Evolutionary conservation across 2,888 invertebrate species (phyloP).

Genomic region (Limnephilus auricula): DNA sequence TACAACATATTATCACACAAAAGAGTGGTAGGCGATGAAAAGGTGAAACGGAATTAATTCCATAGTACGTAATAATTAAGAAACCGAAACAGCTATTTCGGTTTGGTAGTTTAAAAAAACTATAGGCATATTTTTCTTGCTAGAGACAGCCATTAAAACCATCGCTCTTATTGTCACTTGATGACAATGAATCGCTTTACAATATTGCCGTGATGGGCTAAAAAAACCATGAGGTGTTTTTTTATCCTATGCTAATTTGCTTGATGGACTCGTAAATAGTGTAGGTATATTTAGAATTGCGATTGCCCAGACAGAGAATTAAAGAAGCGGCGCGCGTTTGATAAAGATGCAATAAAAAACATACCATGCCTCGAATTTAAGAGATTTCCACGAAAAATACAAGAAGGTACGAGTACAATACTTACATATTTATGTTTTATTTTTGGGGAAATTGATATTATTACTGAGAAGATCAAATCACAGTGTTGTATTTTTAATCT

Average conservation of each 20-base stretch:
- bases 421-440: too few species aligned
- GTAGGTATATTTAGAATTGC: neutral
- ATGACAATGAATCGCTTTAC: too few species aligned
- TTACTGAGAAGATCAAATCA: neutral
- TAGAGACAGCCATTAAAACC: neutral
- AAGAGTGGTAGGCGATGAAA: neutral
- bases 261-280: neutral
- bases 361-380: neutral
- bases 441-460: neutral
- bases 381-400: neutral
- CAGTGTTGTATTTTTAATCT: neutral
- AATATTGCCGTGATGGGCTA: neutral
- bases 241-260: neutral
- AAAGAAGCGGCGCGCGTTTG: too few species aligned
- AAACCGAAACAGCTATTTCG: neutral
- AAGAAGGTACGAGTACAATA: too few species aligned
- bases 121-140: neutral
- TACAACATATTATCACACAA: neutral
- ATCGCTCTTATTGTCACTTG: too few species aligned
- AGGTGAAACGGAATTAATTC: neutral
- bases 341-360: too few species aligned
- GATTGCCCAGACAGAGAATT: neutral
- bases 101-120: neutral
- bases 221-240: neutral
- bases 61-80: too few species aligned